Evolutionary conservation across 2,113 vertebrate genomes (phyloP), one percentile per base, ranked within the genome.

Genomic region (Brachypteracias leptosomus): DNA sequence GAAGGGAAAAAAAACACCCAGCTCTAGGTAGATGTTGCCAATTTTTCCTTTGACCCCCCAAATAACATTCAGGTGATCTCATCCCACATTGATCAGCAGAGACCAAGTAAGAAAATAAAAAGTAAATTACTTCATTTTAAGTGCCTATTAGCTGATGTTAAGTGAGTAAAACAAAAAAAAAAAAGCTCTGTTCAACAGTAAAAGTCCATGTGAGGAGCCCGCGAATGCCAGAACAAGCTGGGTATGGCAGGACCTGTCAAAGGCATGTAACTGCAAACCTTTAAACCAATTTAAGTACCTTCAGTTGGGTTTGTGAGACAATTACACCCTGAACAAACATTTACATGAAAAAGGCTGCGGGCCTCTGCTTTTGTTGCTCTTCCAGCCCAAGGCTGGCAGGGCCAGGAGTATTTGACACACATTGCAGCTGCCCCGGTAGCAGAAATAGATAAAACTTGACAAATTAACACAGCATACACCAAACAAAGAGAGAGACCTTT

Each of bases 51-150:
- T 55, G 18, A 83, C 31, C 1, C 12, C 19, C 19, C 31, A 42
- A 72, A 63, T 76, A 72, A 92, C 88, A 92, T 79, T 93, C 85
- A 93, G 84, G 92, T 62, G 93, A 88, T 84, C 79, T 95, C 90
- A 88, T 82, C 75, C 61, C 18, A 8, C 26, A 28, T 9, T 76
- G 42, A 95, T 93, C 72, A 79, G 89, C 76, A 54, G 79, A 85
- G 86, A 96, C 36, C 7, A 6, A 91, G 68, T 40, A 72, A 89
- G 88, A 94, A 87, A 93, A 85, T 4, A 68, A 79, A 87, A 90
- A 94, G 89, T 95, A 96, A 95, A 94, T 74, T 89, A 90, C 81
- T 75, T 88, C 58, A 63, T 91, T 90, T 82, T 72, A 78, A 87
- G 73, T 21, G 38, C 74, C 59, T 80, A 46, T 87, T 93, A 94